Base-by-base conservation (phyloP, 2,888 invertebrate species). In the Drosophila yooni region DNA sequence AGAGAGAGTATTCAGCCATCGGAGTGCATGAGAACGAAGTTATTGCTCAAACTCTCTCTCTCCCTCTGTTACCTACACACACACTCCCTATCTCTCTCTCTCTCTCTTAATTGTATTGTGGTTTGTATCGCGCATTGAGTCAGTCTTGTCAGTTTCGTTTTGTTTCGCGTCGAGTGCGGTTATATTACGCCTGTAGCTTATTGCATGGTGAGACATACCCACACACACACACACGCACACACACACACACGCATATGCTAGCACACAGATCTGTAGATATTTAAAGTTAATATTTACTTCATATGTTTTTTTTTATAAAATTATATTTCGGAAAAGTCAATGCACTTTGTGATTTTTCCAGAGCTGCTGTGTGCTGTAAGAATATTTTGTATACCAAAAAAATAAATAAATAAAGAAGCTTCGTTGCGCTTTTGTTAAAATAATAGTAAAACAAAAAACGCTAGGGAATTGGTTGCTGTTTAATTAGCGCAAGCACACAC, bases 81-180 rank as follows among this genome's bases (percentile, higher is more conserved):
- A 21, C 21, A 46, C 43, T 46, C 65, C 52, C 27, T 61, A 29
- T 38, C 36, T 36, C 11, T 59, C 27, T 40, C 48, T 7, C 36
- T 27, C 46, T 64, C 33, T 38, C 48, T 62, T 43, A 33, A 51
- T 58, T 77, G 29, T 70, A 48, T 50, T 70, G 70, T 58, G 52
- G 64, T 63, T 65, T 62, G 51, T 29, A 34, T 68, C 64, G 66
- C 64, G 62, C 66, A 59, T 67, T 69, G 59, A 73, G 63, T 61
- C 69, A 46, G 46, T 21, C 21, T 46, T 43, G 74, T 76, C 90
- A 85, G 90, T 85, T 89, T 76, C 68, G 56, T 70, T 88, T 88
- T 57, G 84, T 69, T 81, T 68, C 68, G 74, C 90, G 67, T 33
- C 72, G 74, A 86, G 90, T 78, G 79, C 89, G 83, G 90, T 90